A percentile compares a stretch with the other conserved stretches of the same genome.
Conservation (phyloP, 2,113 vertebrate genomes). For the Dissostichus mawsoni region DNA sequence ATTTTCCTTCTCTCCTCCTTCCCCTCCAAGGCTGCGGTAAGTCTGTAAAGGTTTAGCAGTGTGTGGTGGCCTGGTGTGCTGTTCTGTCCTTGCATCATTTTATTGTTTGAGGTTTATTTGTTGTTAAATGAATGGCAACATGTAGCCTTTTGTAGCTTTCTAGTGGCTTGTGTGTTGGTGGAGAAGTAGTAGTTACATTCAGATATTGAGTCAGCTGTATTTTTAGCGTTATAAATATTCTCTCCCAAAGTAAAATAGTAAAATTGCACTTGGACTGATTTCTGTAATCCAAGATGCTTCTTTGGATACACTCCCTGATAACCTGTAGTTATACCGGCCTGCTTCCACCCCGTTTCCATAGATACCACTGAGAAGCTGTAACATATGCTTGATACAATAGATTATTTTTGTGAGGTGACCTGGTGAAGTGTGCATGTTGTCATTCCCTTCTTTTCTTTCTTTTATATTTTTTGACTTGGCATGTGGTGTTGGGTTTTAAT, state of each 20-base stretch:
- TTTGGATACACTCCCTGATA: background rate
- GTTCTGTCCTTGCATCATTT: constrained; percentile 1
- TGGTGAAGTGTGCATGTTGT: background rate
- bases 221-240: background rate
- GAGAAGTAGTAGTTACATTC: no score
- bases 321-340: background rate
- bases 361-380: background rate
- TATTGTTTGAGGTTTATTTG: background rate
- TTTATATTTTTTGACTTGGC: background rate
- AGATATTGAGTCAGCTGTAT: background rate
- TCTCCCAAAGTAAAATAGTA: background rate
- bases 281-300: background rate
- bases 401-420: background rate
- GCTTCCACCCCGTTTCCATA: constrained; percentile 6
- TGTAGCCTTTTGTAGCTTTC: background rate
- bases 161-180: background rate
- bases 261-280: background rate
- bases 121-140: background rate
- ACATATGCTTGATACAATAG: background rate
- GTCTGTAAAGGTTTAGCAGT: constrained; percentile 73
- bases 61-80: constrained; percentile 45
- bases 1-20: constrained; percentile 60
- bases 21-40: constrained; percentile 95
- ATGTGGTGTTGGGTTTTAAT: background rate
- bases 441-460: background rate